Conservation (phyloP, 2,888 invertebrate genomes). For the Idaea aversata region DNA sequence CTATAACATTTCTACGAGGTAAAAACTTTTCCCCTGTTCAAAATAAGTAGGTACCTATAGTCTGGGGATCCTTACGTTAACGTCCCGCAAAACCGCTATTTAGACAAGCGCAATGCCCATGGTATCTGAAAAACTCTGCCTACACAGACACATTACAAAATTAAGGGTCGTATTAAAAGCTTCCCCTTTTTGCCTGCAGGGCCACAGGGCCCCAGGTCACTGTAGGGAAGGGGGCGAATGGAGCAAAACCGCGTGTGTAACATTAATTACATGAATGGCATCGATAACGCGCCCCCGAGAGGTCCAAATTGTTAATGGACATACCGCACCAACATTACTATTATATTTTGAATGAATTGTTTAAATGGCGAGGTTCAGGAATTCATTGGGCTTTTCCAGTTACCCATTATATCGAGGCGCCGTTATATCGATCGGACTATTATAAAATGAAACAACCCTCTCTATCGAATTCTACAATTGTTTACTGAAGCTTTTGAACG, state of each 20-base stretch:
- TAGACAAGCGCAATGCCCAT: no score
- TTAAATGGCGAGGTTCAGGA: background rate
- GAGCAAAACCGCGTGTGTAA: background rate
- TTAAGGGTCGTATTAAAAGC: no score
- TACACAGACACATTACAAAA: no score
- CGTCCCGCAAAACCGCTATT: no score
- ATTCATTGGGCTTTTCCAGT: background rate
- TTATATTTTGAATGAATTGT: background rate
- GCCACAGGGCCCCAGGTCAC: background rate
- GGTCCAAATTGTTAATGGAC: background rate
- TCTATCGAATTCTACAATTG: background rate
- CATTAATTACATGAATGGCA: slow-evolving; percentile 1
- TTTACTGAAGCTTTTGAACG: background rate
- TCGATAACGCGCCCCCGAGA: background rate
- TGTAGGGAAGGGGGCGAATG: background rate
- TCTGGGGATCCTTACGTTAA: background rate
- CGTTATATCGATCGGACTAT: background rate
- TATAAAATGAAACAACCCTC: background rate
- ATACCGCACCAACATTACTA: background rate
- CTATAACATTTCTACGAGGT: background rate
- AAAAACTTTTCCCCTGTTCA: background rate
- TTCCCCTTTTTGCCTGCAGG: background rate
- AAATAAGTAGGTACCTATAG: background rate
- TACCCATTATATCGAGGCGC: background rate
- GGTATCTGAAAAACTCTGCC: no score